A percentile compares a stretch with the other conserved stretches of the same genome.
Evolutionary conservation across 2,888 invertebrate species (phyloP).

Genomic region (Orthosia gothica): DNA sequence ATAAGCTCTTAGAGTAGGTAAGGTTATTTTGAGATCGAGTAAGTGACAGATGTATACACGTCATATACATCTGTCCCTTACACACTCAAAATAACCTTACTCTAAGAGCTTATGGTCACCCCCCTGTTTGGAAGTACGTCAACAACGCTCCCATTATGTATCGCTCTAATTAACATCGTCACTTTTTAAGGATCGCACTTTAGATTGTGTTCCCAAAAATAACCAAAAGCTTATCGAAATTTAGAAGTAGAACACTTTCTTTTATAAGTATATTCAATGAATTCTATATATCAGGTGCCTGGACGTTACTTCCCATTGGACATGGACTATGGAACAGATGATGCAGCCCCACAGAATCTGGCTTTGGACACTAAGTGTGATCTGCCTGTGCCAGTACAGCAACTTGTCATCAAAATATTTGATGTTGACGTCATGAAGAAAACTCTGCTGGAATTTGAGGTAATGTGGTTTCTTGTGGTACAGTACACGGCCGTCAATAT

Average conservation of each 20-base stretch:
- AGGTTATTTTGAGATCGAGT: no score
- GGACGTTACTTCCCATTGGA: constrained; percentile 96
- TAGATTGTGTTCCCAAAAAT: not conserved
- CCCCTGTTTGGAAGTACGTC: no score
- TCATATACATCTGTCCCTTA: no score
- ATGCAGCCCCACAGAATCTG: constrained; percentile 85
- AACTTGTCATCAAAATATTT: constrained; percentile 96
- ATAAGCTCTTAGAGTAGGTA: no score
- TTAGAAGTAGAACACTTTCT: no score
- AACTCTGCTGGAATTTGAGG: constrained; percentile 98
- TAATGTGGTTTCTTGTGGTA: constrained; percentile 69
- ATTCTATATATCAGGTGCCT: constrained; percentile 88
- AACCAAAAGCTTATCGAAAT: not conserved
- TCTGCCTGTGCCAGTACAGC: constrained; percentile 95
- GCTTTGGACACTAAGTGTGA: constrained; percentile 92
- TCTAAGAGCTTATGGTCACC: no score
- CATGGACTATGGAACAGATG: constrained; percentile 95
- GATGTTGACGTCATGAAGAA: constrained; percentile 98
- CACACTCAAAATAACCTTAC: no score
- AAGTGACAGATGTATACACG: no score
- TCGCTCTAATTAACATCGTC: no score
- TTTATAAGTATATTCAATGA: not conserved
- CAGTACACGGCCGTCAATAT: no score
- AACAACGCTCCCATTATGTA: no score
- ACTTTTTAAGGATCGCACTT: no score